These are phyloP conservation scores for Trachythela sp. DNA, from an alignment of 64 coral and sea anemone species.

Conservation along the genomic window DNA sequence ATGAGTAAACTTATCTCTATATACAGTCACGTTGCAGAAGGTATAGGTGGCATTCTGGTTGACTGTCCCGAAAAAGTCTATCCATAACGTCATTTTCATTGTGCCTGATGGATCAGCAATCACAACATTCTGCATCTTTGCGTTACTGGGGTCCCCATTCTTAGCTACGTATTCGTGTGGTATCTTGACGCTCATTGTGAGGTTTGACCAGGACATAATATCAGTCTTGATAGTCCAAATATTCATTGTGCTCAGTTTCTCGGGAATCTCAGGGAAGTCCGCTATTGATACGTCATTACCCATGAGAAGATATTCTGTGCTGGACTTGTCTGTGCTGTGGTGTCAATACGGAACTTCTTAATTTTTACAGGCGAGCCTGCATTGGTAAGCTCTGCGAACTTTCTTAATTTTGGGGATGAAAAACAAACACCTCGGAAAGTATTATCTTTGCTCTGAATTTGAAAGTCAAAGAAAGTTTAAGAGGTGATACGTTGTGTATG, in stretches of 20 bases:
- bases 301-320: neutral
- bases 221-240: neutral
- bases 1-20: constrained; percentile 25
- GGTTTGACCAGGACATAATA: neutral
- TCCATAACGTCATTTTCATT: constrained; percentile 54
- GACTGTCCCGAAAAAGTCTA: constrained; percentile 37
- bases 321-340: too few relatives aligned
- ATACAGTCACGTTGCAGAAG: constrained; percentile 45
- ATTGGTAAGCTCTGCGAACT: too few relatives aligned
- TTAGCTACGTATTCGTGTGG: neutral
- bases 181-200: neutral
- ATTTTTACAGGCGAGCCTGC: too few relatives aligned
- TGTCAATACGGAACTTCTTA: too few relatives aligned
- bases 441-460: too few relatives aligned
- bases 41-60: constrained; percentile 35
- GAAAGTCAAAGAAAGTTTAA: too few relatives aligned
- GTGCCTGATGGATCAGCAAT: constrained; percentile 45
- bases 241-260: neutral
- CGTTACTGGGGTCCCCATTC: neutral
- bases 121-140: neutral
- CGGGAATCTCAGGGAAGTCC: neutral
- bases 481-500: too few relatives aligned
- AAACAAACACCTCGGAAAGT: too few relatives aligned
- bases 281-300: neutral
- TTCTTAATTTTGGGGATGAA: too few relatives aligned